Evolutionary conservation across 2,113 vertebrate genomes (phyloP).

Genomic region (Prionailurus bengalensis): DNA sequence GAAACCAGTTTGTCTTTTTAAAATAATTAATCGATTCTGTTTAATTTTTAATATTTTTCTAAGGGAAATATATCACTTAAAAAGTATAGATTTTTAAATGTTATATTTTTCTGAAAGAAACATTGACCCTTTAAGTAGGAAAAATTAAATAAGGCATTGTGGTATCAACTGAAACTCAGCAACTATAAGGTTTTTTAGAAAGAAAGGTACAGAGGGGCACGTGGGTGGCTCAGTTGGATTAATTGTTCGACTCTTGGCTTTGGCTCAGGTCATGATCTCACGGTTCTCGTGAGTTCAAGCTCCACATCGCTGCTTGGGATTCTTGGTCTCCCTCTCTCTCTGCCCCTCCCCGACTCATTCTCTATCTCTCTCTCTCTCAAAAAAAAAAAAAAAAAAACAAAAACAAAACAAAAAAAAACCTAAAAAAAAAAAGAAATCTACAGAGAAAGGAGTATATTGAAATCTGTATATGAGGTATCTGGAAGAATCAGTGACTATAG

Average conservation of each 20-base stretch:
- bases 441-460: neutral
- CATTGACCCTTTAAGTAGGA: neutral
- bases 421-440: neutral
- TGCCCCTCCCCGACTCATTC: no score
- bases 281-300: no score
- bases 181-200: neutral
- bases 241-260: no score
- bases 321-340: no score
- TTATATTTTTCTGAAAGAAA: conserved; percentile 5
- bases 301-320: no score
- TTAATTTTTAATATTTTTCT: neutral
- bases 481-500: neutral
- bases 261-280: no score
- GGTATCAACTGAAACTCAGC: neutral
- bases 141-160: neutral
- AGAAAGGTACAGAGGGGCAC: neutral
- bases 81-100: conserved; percentile 20
- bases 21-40: neutral
- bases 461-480: neutral
- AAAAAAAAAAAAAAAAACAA: no score
- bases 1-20: neutral
- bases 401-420: no score
- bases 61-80: neutral
- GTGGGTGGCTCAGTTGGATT: no score
- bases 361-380: no score